Base-by-base conservation (phyloP, 2,797 vertebrate genomes). In the Sebastes hubbsi region DNA sequence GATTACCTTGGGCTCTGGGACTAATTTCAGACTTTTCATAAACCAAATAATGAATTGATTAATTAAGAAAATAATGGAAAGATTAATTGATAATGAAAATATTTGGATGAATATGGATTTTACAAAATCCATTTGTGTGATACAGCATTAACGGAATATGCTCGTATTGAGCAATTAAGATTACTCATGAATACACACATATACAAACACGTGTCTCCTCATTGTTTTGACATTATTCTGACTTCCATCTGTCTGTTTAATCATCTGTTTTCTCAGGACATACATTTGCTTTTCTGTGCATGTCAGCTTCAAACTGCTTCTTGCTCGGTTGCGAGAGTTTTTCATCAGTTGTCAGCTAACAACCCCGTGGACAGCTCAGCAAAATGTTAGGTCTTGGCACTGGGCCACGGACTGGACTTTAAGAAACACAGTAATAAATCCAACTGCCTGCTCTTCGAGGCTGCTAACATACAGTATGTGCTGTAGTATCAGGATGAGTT, bases 391-490 rank as follows among this genome's bases (percentile, higher is more conserved):
- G 54, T 75, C 67, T 86, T 91, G 90, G 90, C 91, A 61, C 32
- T 3, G 61, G 36, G 71, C 68, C 84, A 72, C 1, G 29, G n/a
- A 54, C 22, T 66, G 72, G 73, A 84, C 73, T 70, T 81, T 11
- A 63, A 74, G 72, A 88, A 78, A 83, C 72, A 63, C 54, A 38
- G 77, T 65, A n/a, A 87, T 91, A 89, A 89, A 90, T 92, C 84
- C 68, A 62, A 32, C 46, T 22, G 75, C 52, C 69, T 75, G 75
- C 69, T 73, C 64, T 69, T 20, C 58, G 52, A 77, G 54, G 77
- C 78, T 72, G 60, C 72, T 32, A 56, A 68, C 64, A 27, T 4
- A n/a, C 73, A 72, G 71, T 32, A 18, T 63, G 70, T 63, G 80
- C 66, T 58, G 71, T 30, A 27, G 56, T 18, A 54, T 72, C 55